A percentile compares a stretch with the other conserved stretches of the same genome.
Evolutionary conservation across 2,797 vertebrate species (phyloP).

Genomic region (Trachurus trachurus): DNA sequence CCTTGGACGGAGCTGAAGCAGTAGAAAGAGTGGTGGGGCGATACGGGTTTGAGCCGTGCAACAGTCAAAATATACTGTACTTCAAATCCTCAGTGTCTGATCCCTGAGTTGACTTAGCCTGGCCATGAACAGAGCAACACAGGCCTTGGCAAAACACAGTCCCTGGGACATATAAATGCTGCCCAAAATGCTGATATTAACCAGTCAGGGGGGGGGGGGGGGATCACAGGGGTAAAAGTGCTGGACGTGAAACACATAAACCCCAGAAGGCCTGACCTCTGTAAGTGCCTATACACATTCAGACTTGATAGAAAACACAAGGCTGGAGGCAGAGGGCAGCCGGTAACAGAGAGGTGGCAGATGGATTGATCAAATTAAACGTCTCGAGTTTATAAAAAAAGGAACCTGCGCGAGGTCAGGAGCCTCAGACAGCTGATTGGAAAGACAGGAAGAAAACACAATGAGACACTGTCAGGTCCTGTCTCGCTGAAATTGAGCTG

Average conservation of each 20-base stretch:
- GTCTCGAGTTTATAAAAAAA: slow-evolving; percentile 19
- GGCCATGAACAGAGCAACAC: slow-evolving; percentile 41
- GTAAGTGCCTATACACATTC: slow-evolving; percentile 29
- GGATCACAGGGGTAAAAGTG: slow-evolving; percentile 13
- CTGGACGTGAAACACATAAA: slow-evolving; percentile 38
- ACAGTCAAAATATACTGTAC: slow-evolving; percentile 62
- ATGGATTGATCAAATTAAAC: slow-evolving; percentile 21
- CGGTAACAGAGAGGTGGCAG: slow-evolving; percentile 3
- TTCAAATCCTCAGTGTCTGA: slow-evolving; percentile 51
- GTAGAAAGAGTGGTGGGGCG: slow-evolving; percentile 20
- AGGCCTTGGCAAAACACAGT: slow-evolving; percentile 40
- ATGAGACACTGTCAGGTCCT: slow-evolving; percentile 22
- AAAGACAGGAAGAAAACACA: neutral
- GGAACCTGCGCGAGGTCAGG: slow-evolving; percentile 22
- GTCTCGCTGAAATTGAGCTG: slow-evolving; percentile 52
- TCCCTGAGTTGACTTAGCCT: slow-evolving; percentile 45
- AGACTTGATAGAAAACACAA: slow-evolving; percentile 20
- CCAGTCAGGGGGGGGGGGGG: neutral
- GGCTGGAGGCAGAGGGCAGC: slow-evolving; percentile 6
- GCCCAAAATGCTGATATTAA: slow-evolving; percentile 43
- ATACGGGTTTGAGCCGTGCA: slow-evolving; percentile 21
- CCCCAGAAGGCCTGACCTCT: slow-evolving; percentile 41
- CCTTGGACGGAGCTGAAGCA: slow-evolving; percentile 5
- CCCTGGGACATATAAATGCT: slow-evolving; percentile 12
- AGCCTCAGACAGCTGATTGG: slow-evolving; percentile 29